Percentiles rank a stretch among this genome's conserved stretches.
phyloP scores from a whole-genome alignment of 1,140 invertebrate species.

The Atopsyche davidsoni region DNA sequence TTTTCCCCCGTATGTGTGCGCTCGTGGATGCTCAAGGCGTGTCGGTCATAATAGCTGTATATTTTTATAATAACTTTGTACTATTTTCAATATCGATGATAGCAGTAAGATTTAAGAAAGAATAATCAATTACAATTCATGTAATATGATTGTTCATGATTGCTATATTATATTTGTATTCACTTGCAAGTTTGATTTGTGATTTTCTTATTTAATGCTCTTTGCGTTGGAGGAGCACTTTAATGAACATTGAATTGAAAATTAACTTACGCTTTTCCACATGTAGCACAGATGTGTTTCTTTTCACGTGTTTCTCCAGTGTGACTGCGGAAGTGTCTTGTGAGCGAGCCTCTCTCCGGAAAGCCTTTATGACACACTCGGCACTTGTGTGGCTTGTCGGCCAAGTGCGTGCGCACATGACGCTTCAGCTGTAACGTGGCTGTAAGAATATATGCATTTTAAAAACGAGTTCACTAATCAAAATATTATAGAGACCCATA shows the following conservation, averaged over 20 bases:
- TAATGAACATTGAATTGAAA: slow-evolving; percentile 30
- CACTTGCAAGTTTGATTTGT: too few species aligned
- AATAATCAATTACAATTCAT: too few species aligned
- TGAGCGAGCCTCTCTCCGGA: slow-evolving; percentile 32
- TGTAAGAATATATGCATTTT: slow-evolving; percentile 8
- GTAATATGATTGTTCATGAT: slow-evolving; percentile 46
- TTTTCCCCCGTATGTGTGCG: slow-evolving; percentile 63
- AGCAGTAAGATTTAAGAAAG: too few species aligned
- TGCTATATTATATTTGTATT: too few species aligned
- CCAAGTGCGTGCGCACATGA: slow-evolving; percentile 34
- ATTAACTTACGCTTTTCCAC: slow-evolving; percentile 34
- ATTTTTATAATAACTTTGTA: too few species aligned
- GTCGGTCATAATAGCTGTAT: slow-evolving; percentile 57
- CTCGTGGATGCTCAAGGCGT: slow-evolving; percentile 54
- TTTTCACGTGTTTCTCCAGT: slow-evolving; percentile 36
- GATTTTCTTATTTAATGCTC: slow-evolving; percentile 34
- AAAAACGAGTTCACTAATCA: too few species aligned
- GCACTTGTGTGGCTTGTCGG: slow-evolving; percentile 37
- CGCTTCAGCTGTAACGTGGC: slow-evolving; percentile 29
- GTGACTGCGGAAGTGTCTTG: slow-evolving; percentile 36
- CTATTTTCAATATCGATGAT: too few species aligned
- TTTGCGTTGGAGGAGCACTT: slow-evolving; percentile 33
- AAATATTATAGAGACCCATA: too few species aligned
- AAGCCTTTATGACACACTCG: slow-evolving; percentile 36
- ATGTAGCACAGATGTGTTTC: slow-evolving; percentile 35